phyloP scores from a whole-genome alignment of 2,113 vertebrate genomes.

The Gnathonemus echidnorhynchus region DNA sequence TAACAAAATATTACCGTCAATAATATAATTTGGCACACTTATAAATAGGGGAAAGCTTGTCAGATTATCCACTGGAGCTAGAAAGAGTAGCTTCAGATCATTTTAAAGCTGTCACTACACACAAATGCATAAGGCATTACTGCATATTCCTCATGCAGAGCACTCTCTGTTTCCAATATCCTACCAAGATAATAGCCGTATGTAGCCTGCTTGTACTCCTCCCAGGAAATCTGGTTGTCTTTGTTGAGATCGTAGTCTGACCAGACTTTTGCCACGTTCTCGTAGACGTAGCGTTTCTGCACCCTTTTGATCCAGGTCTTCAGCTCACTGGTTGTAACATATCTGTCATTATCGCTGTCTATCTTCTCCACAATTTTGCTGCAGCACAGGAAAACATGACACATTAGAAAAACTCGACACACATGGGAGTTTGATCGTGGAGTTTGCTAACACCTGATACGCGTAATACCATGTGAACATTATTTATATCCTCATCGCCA shows the following conservation, averaged over 20 bases:
- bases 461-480: background rate
- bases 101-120: background rate
- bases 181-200: constrained; percentile 94
- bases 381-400: constrained; percentile 21
- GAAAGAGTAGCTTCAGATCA: background rate
- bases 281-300: constrained; percentile 94
- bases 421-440: background rate
- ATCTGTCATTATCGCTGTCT: constrained; percentile 73
- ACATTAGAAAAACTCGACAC: background rate
- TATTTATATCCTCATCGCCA: constrained; percentile 61
- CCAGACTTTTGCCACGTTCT: constrained; percentile 95
- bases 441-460: background rate
- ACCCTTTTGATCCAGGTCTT: constrained; percentile 93
- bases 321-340: constrained; percentile 78
- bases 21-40: background rate
- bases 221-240: constrained; percentile 90
- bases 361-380: constrained; percentile 93
- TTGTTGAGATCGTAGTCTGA: constrained; percentile 91
- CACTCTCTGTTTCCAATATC: constrained; percentile 22
- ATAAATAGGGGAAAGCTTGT: background rate
- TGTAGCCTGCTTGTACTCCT: constrained; percentile 93
- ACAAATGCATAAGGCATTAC: background rate
- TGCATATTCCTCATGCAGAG: background rate
- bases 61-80: background rate
- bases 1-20: background rate